Evolutionary conservation across 1,140 invertebrate species (phyloP), one percentile per base, ranked within the genome.

Genomic region (Calycopis cecrops): DNA sequence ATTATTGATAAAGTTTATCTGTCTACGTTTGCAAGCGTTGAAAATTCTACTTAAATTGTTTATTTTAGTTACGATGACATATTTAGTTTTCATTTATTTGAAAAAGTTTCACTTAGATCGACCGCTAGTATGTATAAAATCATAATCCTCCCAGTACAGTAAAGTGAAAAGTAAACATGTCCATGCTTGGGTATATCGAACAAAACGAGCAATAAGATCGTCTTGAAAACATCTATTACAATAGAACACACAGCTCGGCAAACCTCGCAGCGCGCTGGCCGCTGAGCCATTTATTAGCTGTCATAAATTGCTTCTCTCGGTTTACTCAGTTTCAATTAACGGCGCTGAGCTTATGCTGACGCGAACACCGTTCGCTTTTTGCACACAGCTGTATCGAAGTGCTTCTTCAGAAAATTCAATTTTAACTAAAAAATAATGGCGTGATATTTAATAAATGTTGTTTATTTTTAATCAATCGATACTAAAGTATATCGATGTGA

Each of bases 241-340:
- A 52, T 57, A 60, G 62, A 72, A 65, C 55, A 72, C 63, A 68
- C 67, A 68, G 57, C 38, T 74, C 65, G 64, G 62, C 61, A 64
- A 56, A 62, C 62, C 54, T 35, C 59, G 60, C 62, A 56, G 59
- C 60, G 61, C 60, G 66, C 57, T 54, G 54, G 66, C 59, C 60
- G 66, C 57, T 54, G 54, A 68, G 59, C 67, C 72, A 75, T 72
- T 70, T 72, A 75, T 75, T 72, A 69, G 65, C 64, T 56, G 65
- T 72, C 72, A 74, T 75, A 75, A 72, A 75, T 75, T 72, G 72
- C 67, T 65, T 68, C 60, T 65, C 52, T 65, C 55, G 67, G 69
- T 75, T 71, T 75, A 66, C 72, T 72, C 67, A 65, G 65, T 71
- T 75, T 72, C 69, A 75, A 75, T 75, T 72, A 72, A 70, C 67